phyloP scores from a whole-genome alignment of 2,113 vertebrate species.

The Ictalurus furcatus region DNA sequence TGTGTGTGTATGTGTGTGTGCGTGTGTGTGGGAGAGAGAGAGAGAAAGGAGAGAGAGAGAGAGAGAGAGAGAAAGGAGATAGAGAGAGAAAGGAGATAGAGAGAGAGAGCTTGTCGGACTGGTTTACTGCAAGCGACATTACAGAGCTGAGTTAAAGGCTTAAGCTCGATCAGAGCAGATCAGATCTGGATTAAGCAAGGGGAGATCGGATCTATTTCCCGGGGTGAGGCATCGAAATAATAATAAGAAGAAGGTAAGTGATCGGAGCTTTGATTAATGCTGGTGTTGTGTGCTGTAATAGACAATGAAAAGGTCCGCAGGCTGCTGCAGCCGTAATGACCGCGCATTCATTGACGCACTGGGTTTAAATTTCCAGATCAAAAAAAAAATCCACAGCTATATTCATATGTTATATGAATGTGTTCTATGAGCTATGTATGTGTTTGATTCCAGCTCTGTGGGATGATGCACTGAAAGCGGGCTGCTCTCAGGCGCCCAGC shows the following conservation, averaged over 20 bases:
- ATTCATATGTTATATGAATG: not conserved
- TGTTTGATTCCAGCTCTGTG: constrained; percentile 50
- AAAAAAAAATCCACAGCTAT: not conserved
- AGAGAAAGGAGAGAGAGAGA: not conserved
- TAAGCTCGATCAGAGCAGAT: constrained; percentile 55
- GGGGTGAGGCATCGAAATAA: not conserved
- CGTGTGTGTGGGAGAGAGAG: constrained; percentile 1
- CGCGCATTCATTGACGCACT: constrained; percentile 4
- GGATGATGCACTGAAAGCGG: constrained; percentile 69
- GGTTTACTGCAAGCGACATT: constrained; percentile 66
- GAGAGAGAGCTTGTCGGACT: constrained; percentile 45
- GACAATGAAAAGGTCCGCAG: constrained; percentile 23
- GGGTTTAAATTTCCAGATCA: constrained; percentile 12
- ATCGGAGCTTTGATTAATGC: not conserved
- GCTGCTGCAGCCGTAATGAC: constrained; percentile 21
- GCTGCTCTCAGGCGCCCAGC: constrained; percentile 59
- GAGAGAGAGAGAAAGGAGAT: too few species aligned
- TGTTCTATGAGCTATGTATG: not conserved
- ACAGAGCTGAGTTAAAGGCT: constrained; percentile 58
- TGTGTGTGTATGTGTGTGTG: not conserved
- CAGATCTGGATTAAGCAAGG: constrained; percentile 6
- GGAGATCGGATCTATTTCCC: not conserved
- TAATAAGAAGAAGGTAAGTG: constrained; percentile 5
- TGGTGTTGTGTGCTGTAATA: not conserved
- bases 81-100: not conserved